phyloP scores from a whole-genome alignment of 2,888 invertebrate species.

The Lingula anatina region DNA sequence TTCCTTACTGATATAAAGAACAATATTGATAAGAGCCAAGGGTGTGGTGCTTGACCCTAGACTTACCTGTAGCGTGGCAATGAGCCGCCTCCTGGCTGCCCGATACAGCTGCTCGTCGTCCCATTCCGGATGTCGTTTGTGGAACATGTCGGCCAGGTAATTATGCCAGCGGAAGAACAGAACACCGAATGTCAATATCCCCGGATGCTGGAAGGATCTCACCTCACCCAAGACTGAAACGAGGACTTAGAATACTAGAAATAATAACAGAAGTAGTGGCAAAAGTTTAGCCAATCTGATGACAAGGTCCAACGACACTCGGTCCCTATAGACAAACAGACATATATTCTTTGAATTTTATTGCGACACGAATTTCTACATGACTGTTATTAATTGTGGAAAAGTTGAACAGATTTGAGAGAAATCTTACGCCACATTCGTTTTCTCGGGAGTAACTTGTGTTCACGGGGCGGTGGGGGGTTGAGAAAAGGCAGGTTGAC shows the following conservation, averaged over 20 bases:
- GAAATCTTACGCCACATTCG: not conserved
- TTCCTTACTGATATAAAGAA: too few relatives aligned
- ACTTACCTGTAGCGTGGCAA: conserved; percentile 86
- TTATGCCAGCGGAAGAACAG: conserved; percentile 96
- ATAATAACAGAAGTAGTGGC: too few relatives aligned
- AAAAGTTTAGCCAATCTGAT: too few relatives aligned
- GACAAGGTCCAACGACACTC: too few relatives aligned
- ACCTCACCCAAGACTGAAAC: conserved; percentile 88
- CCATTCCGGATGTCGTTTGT: conserved; percentile 74
- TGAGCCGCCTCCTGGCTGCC: conserved; percentile 78
- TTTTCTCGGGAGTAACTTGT: conserved; percentile 13
- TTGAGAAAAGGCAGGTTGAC: conserved; percentile 33
- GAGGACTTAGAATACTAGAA: too few relatives aligned
- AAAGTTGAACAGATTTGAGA: too few relatives aligned
- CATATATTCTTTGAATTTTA: too few relatives aligned
- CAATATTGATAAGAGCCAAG: too few relatives aligned
- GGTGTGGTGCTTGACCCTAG: too few relatives aligned
- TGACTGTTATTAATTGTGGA: too few relatives aligned
- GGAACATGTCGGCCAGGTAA: conserved; percentile 64
- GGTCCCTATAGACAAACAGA: too few relatives aligned
- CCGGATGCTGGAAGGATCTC: conserved; percentile 95
- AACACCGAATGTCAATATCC: conserved; percentile 86
- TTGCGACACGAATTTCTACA: too few relatives aligned
- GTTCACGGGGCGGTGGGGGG: conserved; percentile 29
- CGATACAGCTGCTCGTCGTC: conserved; percentile 94